These are phyloP conservation scores for Tamandua tetradactyla DNA, from an alignment of 2,797 vertebrate species.

Conservation along the genomic window DNA sequence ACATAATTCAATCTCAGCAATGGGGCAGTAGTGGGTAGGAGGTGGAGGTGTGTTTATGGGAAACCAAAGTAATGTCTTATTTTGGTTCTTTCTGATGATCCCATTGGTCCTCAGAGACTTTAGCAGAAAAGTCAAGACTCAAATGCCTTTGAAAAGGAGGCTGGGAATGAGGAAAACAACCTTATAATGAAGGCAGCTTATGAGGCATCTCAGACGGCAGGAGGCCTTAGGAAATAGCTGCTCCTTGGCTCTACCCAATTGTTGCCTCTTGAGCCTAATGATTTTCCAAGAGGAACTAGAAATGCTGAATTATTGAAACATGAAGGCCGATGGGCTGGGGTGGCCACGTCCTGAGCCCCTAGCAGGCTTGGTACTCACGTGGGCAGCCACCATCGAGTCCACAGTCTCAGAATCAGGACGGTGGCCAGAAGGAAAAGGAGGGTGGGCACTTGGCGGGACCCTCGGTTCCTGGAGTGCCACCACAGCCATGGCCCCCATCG, in stretches of 20 bases:
- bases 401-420: not conserved
- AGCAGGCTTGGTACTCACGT: no score
- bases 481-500: no score
- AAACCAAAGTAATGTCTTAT: not conserved
- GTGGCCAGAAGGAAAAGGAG: not conserved
- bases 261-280: not conserved
- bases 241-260: not conserved
- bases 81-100: not conserved
- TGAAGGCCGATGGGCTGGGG: not conserved
- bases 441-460: not conserved
- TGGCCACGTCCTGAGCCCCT: no score
- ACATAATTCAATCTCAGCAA: not conserved
- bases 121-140: not conserved
- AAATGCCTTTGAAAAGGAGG: no score
- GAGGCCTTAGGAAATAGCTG: not conserved
- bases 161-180: not conserved
- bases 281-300: not conserved
- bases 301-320: not conserved
- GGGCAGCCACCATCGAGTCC: no score
- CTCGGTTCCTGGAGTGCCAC: not conserved
- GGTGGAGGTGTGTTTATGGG: not conserved
- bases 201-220: not conserved
- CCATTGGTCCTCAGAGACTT: not conserved
- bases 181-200: not conserved
- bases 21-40: no score